Evolutionary conservation across 2,113 vertebrate genomes (phyloP), one percentile per base, ranked within the genome.

Genomic region (Austrofundulus limnaeus): DNA sequence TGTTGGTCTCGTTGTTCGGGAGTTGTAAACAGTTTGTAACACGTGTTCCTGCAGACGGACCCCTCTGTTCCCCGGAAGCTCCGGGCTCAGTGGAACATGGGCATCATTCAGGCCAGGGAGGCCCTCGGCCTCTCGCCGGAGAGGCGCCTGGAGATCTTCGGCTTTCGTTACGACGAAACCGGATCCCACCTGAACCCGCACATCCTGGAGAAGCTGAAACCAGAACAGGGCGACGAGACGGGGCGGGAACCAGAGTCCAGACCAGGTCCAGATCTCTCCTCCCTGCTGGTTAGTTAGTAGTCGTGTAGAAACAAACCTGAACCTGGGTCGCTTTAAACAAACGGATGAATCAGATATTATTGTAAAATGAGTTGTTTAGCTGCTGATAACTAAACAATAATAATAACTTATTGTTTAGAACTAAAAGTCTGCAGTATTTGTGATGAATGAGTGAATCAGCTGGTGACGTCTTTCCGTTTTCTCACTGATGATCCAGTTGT

Each of bases 1-100:
- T 53, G n/a, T 23, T 34, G 24, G 17, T 10, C 42, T 10, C 6
- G 42, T 45, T 9, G 42, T 10, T 16, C 8, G 16, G 7, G 5
- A 10, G 42, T 45, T 45, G 16, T 43, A n/a, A n/a, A n/a, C n/a
- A n/a, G n/a, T n/a, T n/a, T n/a, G n/a, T n/a, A n/a, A n/a, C 56
- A 15, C 5, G 1, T 77, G 61, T n/a, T 46, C 12, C 17, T 63
- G 72, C 70, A 97, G 95, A 85, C 90, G 7, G 58, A 92, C 17
- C 92, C 91, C 31, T 93, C 94, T 0, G 90, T 96, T 49, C 92
- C 96, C 0, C 94, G 94, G 41, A 98, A 95, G 72, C 69, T 98
- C 75, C 88, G 92, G 51, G 89, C 92, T 0, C 96, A 98, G 86
- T 99, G 97, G 97, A 95, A 94, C 71, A 89, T 92, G 75, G 97